Base-by-base conservation (phyloP, 2,888 invertebrate genomes). In the Nemapogon koenigi region DNA sequence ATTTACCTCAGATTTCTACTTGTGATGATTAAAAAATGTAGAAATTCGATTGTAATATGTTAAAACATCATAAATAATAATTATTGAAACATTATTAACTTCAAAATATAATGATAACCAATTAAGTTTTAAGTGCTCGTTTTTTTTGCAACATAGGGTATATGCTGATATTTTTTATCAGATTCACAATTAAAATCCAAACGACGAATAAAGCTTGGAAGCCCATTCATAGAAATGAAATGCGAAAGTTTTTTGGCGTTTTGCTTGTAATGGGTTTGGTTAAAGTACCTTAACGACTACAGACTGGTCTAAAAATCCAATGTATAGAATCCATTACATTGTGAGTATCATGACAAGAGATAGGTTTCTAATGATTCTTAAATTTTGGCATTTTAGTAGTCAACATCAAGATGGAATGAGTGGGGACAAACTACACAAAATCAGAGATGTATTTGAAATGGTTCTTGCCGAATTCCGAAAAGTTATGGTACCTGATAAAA, bases 351-450 rank as follows among this genome's bases (percentile, higher is more conserved):
- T 50, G 47, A 43, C 6, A 14, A 38, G 53, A 38, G 52, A 54
- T 35, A 25, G 50, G 42, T 52, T 53, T 47, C 16, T 50, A 28
- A 7, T 46, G n/a, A 32, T 53, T 28, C 32, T 53, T 16, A 47
- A 48, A 41, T 51, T 44, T 33, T 49, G 49, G 44, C 52, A 53
- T 50, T 49, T 52, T 41, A 36, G 46, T 18, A n/a, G n/a, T n/a
- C n/a, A n/a, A n/a, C n/a, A n/a, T n/a, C 45, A 52, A 37, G 46
- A 50, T 35, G 30, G 31, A 31, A 39, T 44, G 6, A 32, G 16
- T 13, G 41, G 26, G 16, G 42, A 47, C 35, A 43, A 43, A 37
- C 15, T 50, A 4, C 10, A 41, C 11, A 50, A 50, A 45, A 47
- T 49, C 26, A 26, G 36, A 13, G 22, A 47, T 18, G 14, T 43